Percentiles rank a stretch among this genome's conserved stretches.
Conservation (phyloP, 2,797 vertebrate species). For the Coregonus ussuriensis region DNA sequence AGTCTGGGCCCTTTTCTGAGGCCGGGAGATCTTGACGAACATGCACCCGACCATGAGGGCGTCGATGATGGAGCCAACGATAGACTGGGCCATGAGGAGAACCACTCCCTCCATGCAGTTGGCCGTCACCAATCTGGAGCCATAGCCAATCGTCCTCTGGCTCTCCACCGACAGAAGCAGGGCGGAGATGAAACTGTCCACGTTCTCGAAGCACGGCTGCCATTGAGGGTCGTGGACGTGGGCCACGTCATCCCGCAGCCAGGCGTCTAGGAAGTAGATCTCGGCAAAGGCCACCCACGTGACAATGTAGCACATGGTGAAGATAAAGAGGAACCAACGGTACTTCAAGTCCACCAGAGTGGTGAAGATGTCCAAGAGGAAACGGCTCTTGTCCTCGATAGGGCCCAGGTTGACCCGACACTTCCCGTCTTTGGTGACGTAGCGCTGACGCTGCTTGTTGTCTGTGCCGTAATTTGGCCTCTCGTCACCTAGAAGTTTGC, state of each 20-base stretch:
- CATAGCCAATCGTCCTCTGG: constrained; percentile 85
- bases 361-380: constrained; percentile 85
- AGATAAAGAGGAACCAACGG: constrained; percentile 85
- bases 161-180: constrained; percentile 84
- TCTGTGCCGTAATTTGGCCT: constrained; percentile 32
- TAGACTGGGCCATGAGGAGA: constrained; percentile 82
- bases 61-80: constrained; percentile 83
- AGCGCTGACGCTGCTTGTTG: constrained; percentile 76
- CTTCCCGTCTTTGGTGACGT: constrained; percentile 84
- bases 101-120: constrained; percentile 76
- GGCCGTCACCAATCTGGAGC: constrained; percentile 80
- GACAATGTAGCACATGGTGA: constrained; percentile 82
- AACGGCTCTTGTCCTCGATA: constrained; percentile 80
- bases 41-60: constrained; percentile 88
- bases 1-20: constrained; percentile 83
- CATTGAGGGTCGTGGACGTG: constrained; percentile 73
- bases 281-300: constrained; percentile 82
- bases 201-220: constrained; percentile 78
- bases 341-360: constrained; percentile 85
- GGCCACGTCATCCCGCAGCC: constrained; percentile 74
- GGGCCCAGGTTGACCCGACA: constrained; percentile 82
- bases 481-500: constrained; percentile 79
- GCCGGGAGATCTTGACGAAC: constrained; percentile 87
- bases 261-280: constrained; percentile 78
- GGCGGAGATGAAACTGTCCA: constrained; percentile 81